Evolutionary conservation across 2,797 vertebrate species (phyloP).

Genomic region (Salmo trutta): DNA sequence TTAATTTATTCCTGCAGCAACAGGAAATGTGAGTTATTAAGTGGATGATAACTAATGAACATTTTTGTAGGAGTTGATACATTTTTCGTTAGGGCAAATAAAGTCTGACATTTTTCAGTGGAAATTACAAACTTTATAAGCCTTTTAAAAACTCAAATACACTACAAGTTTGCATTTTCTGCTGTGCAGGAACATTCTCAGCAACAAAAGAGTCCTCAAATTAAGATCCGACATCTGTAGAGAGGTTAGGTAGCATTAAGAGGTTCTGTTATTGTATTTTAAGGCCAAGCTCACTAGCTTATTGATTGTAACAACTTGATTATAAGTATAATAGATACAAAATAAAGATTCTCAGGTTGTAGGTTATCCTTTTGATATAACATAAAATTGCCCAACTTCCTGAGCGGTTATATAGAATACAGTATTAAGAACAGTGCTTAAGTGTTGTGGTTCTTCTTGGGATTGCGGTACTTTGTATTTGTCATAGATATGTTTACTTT

Average conservation of each 20-base stretch:
- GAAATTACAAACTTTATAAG: too few species aligned
- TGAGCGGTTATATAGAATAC: slow-evolving; percentile 56
- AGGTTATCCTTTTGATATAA: slow-evolving; percentile 52
- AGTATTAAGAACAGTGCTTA: not conserved
- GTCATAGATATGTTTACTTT: not conserved
- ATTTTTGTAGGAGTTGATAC: not conserved
- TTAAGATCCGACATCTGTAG: not conserved
- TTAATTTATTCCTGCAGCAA: too few species aligned
- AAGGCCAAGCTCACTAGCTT: slow-evolving; percentile 16
- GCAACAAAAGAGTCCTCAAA: too few species aligned
- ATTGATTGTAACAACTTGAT: slow-evolving; percentile 54
- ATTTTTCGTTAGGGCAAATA: too few species aligned
- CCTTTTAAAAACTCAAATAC: too few species aligned
- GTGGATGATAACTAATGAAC: too few species aligned
- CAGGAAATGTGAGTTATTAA: too few species aligned
- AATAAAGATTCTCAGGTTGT: slow-evolving; percentile 11
- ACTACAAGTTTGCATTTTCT: too few species aligned
- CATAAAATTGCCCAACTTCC: slow-evolving; percentile 44
- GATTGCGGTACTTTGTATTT: too few species aligned
- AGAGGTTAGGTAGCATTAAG: slow-evolving; percentile 61
- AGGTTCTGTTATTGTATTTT: slow-evolving; percentile 20
- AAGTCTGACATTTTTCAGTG: too few species aligned
- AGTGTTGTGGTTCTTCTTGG: too few species aligned
- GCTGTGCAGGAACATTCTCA: too few species aligned
- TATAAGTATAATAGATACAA: slow-evolving; percentile 22